These are phyloP conservation scores for Ancistrus triradiatus DNA, from an alignment of 2,113 vertebrate genomes.

Conservation along the genomic window DNA sequence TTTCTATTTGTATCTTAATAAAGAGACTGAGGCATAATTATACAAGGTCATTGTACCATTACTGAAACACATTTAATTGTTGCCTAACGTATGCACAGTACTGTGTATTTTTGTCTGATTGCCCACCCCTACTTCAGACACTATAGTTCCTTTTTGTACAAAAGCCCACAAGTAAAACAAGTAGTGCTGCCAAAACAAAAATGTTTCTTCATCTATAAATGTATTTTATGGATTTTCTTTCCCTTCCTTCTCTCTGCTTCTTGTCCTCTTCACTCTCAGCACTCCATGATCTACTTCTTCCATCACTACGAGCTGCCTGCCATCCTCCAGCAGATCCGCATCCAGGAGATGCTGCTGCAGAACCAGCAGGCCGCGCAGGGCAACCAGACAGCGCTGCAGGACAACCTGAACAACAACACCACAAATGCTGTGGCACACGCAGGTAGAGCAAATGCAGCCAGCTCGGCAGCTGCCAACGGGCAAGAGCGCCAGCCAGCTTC, in stretches of 20 bases:
- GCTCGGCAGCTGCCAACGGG: constrained; percentile 22
- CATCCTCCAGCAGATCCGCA: constrained; percentile 92
- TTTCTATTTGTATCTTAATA: no score
- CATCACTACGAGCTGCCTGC: constrained; percentile 96
- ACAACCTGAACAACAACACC: constrained; percentile 94
- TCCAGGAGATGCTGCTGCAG: constrained; percentile 95
- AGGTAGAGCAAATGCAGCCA: constrained; percentile 24
- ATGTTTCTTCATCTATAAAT: neutral
- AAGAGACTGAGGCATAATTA: no score
- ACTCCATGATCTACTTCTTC: constrained; percentile 99
- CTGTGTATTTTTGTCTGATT: no score
- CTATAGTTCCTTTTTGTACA: no score
- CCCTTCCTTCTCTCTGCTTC: neutral
- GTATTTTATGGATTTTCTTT: neutral
- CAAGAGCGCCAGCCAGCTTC: constrained; percentile 33
- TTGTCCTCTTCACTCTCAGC: constrained; percentile 60
- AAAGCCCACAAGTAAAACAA: no score
- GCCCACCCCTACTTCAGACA: no score
- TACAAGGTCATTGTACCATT: no score
- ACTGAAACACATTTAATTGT: no score
- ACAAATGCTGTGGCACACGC: constrained; percentile 41
- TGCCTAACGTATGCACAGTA: no score
- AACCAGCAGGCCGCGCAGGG: constrained; percentile 84
- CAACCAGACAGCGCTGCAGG: constrained; percentile 82
- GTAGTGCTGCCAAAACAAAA: no score